Evolutionary conservation across 2,113 vertebrate species (phyloP).

Genomic region (Ginglymostoma cirratum): DNA sequence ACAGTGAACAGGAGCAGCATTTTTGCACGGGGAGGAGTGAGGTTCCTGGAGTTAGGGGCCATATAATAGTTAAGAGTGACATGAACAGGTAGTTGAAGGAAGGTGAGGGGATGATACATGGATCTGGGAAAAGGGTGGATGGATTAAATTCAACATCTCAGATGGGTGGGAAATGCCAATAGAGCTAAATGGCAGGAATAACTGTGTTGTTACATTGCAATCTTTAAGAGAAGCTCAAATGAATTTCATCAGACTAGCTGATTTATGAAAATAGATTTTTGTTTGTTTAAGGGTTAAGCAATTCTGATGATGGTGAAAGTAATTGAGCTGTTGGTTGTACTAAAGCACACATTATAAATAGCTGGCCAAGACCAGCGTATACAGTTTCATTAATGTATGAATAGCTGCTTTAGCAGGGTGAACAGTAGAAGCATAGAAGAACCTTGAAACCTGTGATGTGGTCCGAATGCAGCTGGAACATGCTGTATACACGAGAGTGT

Average conservation of each 20-base stretch:
- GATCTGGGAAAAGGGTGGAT: background rate
- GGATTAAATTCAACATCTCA: background rate
- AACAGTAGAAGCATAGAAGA: background rate
- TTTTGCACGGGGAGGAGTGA: too few species aligned
- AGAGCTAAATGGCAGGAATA: background rate
- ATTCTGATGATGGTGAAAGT: background rate
- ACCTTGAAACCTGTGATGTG: conserved; percentile 4
- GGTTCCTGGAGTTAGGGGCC: too few species aligned
- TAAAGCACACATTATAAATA: background rate
- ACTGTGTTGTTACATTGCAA: background rate
- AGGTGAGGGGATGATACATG: background rate
- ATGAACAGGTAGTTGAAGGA: background rate
- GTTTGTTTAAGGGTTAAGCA: background rate
- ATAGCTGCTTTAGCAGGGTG: background rate
- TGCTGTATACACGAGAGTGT: background rate
- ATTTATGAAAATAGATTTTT: background rate
- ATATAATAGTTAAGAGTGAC: too few species aligned
- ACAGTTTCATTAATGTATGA: conserved; percentile 15
- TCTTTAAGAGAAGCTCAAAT: background rate
- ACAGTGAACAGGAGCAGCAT: too few species aligned
- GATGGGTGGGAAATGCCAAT: background rate
- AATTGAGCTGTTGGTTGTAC: conserved; percentile 3
- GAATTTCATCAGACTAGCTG: background rate
- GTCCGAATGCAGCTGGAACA: too few species aligned
- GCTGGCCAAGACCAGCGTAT: background rate